phyloP scores from a whole-genome alignment of 2,113 vertebrate genomes.

The Ardeotis arabs region DNA sequence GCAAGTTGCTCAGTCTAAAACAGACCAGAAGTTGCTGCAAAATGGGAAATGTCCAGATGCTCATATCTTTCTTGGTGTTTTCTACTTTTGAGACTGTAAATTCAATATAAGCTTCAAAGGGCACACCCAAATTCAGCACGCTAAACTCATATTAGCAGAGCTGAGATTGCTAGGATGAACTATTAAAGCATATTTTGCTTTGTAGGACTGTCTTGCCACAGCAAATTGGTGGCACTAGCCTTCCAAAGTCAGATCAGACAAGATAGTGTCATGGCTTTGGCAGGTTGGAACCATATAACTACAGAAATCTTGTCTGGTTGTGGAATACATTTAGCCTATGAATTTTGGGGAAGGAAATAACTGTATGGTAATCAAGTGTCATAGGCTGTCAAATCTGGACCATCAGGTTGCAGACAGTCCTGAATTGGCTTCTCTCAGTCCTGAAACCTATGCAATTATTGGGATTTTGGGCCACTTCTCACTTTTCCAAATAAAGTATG shows the following conservation, averaged over 20 bases:
- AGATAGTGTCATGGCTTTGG: not conserved
- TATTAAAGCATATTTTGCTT: not conserved
- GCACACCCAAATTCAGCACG: not conserved
- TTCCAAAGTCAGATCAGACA: not conserved
- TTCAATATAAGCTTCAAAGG: not conserved
- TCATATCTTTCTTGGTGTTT: not conserved
- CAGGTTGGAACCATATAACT: not conserved
- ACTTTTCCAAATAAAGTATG: not conserved
- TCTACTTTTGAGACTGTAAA: not conserved
- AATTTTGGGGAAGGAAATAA: not conserved
- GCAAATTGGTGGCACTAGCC: not conserved
- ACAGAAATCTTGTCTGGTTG: not conserved
- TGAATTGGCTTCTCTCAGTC: not conserved
- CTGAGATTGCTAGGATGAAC: not conserved
- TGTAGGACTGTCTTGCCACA: not conserved
- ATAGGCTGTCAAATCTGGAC: not conserved
- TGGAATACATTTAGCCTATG: not conserved
- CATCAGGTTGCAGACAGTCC: not conserved
- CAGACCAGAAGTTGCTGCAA: not conserved
- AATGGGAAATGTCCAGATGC: not conserved
- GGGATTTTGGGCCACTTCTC: fast-evolving
- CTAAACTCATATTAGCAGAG: not conserved
- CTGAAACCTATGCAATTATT: not conserved
- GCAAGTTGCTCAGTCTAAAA: not conserved
- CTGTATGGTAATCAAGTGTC: not conserved